Conservation (phyloP, 2,113 vertebrate genomes). For the Drymodes brunneopygia region DNA sequence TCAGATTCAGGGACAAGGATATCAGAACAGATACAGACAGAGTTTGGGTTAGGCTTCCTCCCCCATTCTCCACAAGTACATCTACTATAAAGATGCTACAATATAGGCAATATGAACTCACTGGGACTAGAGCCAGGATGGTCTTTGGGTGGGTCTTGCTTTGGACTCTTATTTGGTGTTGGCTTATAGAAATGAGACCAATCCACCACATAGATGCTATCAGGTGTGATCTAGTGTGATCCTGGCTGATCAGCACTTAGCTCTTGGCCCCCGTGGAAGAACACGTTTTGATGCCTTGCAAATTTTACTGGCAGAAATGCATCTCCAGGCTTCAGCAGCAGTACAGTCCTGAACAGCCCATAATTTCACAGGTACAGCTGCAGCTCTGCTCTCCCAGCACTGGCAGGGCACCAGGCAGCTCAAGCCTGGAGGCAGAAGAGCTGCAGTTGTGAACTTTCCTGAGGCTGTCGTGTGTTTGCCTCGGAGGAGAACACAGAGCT, state of each 20-base stretch:
- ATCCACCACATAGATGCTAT: background rate
- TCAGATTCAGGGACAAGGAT: background rate
- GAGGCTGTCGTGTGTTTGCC: background rate
- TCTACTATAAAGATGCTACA: background rate
- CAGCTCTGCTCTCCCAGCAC: background rate
- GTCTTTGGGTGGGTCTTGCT: background rate
- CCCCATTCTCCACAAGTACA: background rate
- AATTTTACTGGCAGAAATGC: background rate
- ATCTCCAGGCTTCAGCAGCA: background rate
- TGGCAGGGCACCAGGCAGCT: background rate
- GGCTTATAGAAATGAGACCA: background rate
- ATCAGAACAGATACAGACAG: background rate
- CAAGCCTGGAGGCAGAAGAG: background rate
- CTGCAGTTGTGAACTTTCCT: rapidly evolving
- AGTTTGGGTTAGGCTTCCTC: background rate
- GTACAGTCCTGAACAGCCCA: rapidly evolving
- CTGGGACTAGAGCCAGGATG: background rate
- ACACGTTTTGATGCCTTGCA: background rate
- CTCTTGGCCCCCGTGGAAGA: background rate
- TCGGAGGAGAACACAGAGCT: rapidly evolving
- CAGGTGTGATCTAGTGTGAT: background rate
- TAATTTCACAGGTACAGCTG: background rate
- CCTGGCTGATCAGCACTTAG: background rate
- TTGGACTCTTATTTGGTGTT: background rate
- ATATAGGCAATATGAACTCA: background rate